Evolutionary conservation across 2,797 vertebrate genomes (phyloP), one percentile per base, ranked within the genome.

Genomic region (Clamator glandarius): DNA sequence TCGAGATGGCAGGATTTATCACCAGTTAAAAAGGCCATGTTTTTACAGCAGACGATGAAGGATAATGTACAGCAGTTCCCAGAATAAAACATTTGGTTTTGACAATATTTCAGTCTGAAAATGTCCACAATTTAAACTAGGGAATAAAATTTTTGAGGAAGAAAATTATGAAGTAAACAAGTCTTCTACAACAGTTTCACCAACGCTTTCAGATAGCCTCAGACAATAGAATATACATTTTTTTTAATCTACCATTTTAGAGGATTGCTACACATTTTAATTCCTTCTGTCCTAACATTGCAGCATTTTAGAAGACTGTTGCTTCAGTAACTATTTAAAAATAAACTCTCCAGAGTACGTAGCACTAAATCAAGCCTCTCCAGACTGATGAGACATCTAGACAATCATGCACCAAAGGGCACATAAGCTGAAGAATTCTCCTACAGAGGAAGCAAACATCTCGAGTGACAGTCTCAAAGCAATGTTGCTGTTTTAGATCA

Each of bases 241-340:
- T 46, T 82, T 80, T 42, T 28, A 46, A 59, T 26, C 19, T 33
- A 57, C 28, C 51, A 79, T 75, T 83, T 48, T 20, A 64, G 50
- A 78, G 21, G 26, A 75, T 41, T 68, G 68, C 73, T 68, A 39
- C 91, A 80, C 36, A 74, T 57, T 82, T 92, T 61, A 50, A 67
- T 87, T 85, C 36, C 33, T 83, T 70, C 75, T 80, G 61, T 48
- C 57, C 64, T 63, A 93, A 61, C 19, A 48, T 33, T 20, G n/a
- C 54, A 92, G 72, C 84, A 78, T 62, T 93, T 95, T 44, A 79
- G 25, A 67, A 66, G 74, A 57, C 61, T 69, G 69, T 84, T 90
- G 74, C 80, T 93, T 92, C 74, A 82, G 58, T 86, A 92, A 86
- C 83, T 79, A 76, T 44, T 91, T 90, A 91, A 94, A 96, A 95